phyloP scores from a whole-genome alignment of 2,113 vertebrate genomes.

The Octodon degus region DNA sequence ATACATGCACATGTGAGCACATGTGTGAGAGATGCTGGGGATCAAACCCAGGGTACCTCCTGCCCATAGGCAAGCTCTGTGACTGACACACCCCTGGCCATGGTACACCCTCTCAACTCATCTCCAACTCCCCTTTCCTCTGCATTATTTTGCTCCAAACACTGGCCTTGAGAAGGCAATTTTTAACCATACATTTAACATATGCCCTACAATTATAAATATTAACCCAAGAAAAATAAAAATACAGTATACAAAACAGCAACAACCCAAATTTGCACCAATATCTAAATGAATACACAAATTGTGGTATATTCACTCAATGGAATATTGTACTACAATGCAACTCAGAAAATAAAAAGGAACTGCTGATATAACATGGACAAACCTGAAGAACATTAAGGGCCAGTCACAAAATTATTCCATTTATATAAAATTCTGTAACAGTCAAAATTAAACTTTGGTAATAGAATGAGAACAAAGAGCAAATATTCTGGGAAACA shows the following conservation, averaged over 20 bases:
- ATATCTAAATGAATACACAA: constrained; percentile 9
- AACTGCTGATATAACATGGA: background rate
- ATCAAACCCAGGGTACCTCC: background rate
- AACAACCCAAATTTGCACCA: background rate
- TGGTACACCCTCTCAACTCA: background rate
- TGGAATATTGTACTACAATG: background rate
- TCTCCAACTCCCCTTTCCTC: background rate
- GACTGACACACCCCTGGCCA: background rate
- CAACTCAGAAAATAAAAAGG: constrained; percentile 19
- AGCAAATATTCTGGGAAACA: background rate
- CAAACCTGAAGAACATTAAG: constrained; percentile 42
- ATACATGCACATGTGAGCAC: background rate
- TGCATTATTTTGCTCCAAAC: background rate
- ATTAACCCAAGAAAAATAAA: constrained; percentile 35
- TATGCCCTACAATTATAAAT: constrained; percentile 24
- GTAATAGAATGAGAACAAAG: constrained; percentile 35
- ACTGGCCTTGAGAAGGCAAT: background rate
- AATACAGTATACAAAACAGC: background rate
- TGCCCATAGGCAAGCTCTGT: background rate
- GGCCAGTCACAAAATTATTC: constrained; percentile 40
- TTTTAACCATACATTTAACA: background rate
- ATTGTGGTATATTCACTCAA: background rate
- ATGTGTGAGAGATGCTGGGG: background rate
- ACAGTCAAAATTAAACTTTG: constrained; percentile 46
- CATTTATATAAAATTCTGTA: constrained; percentile 31